phyloP scores from a whole-genome alignment of 2,113 vertebrate genomes.

The Athene cunicularia region DNA sequence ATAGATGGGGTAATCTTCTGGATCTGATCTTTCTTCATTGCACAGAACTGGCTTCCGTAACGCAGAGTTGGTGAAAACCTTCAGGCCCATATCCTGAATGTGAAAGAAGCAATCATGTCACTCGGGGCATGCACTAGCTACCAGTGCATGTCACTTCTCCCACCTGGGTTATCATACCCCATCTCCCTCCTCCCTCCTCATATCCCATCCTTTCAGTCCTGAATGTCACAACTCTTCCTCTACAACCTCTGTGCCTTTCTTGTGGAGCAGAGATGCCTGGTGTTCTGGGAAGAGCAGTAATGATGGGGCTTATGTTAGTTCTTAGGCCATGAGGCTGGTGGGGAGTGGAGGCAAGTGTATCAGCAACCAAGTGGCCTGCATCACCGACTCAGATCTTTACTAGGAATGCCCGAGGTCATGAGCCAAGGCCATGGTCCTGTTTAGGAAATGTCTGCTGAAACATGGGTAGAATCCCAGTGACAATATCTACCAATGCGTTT shows the following conservation, averaged over 20 bases:
- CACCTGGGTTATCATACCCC: background rate
- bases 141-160: background rate
- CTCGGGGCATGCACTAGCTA: background rate
- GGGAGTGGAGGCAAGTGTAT: background rate
- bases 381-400: background rate
- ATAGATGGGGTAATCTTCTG: background rate
- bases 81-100: conserved; percentile 81
- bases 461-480: background rate
- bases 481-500: background rate
- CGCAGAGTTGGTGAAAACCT: conserved; percentile 66
- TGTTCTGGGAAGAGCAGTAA: background rate
- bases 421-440: background rate
- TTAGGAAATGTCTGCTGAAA: background rate
- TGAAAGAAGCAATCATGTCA: background rate
- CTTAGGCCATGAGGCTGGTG: background rate
- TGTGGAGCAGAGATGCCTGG: background rate
- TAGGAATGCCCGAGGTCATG: background rate
- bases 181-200: background rate
- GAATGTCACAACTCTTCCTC: background rate
- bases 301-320: background rate
- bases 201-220: background rate
- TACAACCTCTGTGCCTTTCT: background rate
- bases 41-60: conserved; percentile 73
- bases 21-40: background rate
- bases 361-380: background rate